Evolutionary conservation across 1,140 invertebrate genomes (phyloP), one percentile per base, ranked within the genome.

Genomic region (Brachionus koreanus): DNA sequence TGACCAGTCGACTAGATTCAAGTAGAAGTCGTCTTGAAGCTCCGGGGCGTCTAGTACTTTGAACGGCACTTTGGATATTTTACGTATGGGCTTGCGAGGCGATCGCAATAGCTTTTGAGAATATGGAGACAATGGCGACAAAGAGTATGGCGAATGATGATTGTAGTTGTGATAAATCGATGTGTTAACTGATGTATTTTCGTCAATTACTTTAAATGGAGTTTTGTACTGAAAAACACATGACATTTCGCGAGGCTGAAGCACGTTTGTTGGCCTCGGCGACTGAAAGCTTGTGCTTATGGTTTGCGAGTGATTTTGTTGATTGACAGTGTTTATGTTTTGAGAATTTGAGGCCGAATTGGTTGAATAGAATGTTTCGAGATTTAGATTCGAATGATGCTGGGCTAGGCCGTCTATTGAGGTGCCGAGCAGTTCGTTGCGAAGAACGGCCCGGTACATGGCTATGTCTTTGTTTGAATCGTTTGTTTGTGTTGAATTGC

Each of bases 1-100:
- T 1, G 96, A 98, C 98, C 98, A 99, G 89, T 99, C 98, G 5
- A 99, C 97, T 82, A 99, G 90, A 89, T 99, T 99, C 33, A 99
- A 88, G 88, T 99, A 99, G 89, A 99, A 99, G 88, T 99, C 98
- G 88, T 99, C 97, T 89, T 98, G 97, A 29, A 99, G 89, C 88
- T 99, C 97, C 0, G 98, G 98, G 0, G 98, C 98, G 88, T 99
- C 98, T 9, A 99, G 90, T 0, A 98, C 93, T 90, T 99, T 98
- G 87, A 98, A 98, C 0, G 97, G 97, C 86, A 98, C 96, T 86
- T 95, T 92, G 0, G 95, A 96, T 84, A 98, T 98, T 89, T 98
- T 98, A 76, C 96, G 89, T 0, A 95, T 95, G 76, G 89, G 88
- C 88, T 90, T 98, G 81, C 96, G 90, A 0, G 96, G 96, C 0